These are phyloP conservation scores for Plutomurus gul DNA, from an alignment of 1,140 invertebrate species.

Conservation along the genomic window DNA sequence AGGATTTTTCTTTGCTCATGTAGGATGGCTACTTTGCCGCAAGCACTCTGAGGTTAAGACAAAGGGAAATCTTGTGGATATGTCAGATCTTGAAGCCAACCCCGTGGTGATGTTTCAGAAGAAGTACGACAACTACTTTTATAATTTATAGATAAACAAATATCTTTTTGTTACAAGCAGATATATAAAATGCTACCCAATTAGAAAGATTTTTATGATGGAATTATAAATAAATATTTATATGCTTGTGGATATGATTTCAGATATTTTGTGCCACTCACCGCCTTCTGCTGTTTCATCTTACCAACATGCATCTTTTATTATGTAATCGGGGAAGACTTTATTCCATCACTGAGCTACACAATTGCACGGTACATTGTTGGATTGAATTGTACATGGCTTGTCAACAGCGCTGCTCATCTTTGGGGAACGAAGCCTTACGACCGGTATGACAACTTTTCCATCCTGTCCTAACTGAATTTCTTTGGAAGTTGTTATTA, in stretches of 20 bases:
- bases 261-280: constrained; percentile 41
- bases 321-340: constrained; percentile 63
- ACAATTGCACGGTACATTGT: constrained; percentile 44
- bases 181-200: too few relatives aligned
- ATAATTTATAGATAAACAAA: too few relatives aligned
- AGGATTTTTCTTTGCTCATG: constrained; percentile 55
- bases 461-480: not conserved
- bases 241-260: not conserved
- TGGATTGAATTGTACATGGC: not conserved
- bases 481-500: not conserved
- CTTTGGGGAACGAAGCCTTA: constrained; percentile 59
- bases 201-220: too few relatives aligned
- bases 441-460: constrained; percentile 57
- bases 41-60: constrained; percentile 57
- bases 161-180: too few relatives aligned
- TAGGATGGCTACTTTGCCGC: constrained; percentile 54
- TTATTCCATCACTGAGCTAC: constrained; percentile 57
- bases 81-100: constrained; percentile 62
- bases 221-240: not conserved
- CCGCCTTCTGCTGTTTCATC: constrained; percentile 70
- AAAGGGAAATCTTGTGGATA: constrained; percentile 62
- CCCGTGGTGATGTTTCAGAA: constrained; percentile 63
- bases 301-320: constrained; percentile 65
- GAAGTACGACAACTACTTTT: too few relatives aligned
- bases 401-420: constrained; percentile 63